phyloP scores from a whole-genome alignment of 1,140 invertebrate species.

The Ditylenchus dipsaci region DNA sequence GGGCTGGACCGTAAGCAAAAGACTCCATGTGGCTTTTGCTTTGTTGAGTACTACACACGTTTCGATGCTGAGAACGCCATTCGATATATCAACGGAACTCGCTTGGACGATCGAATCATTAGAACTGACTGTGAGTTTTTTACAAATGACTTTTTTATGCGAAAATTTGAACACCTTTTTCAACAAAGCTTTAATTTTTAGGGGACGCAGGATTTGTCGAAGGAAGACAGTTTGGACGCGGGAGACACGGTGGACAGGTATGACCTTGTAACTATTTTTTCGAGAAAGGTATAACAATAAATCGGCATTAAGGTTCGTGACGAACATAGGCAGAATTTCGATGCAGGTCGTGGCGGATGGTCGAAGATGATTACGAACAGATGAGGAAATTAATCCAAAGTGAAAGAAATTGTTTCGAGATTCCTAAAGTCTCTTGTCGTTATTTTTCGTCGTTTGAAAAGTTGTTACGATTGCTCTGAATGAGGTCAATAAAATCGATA shows the following conservation, averaged over 20 bases:
- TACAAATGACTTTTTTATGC: too few species aligned
- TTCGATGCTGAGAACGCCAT: slow-evolving; percentile 86
- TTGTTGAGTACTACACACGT: slow-evolving; percentile 88
- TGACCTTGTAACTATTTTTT: slow-evolving; percentile 9
- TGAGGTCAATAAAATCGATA: too few species aligned
- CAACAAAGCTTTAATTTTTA: too few species aligned
- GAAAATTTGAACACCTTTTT: too few species aligned
- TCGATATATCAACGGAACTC: slow-evolving; percentile 91
- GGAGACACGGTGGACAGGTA: slow-evolving; percentile 96
- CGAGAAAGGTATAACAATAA: too few species aligned
- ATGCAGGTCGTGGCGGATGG: slow-evolving; percentile 86
- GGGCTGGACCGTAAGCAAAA: slow-evolving; percentile 95
- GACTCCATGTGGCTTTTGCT: slow-evolving; percentile 98
- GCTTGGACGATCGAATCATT: slow-evolving; percentile 92
- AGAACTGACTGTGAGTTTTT: slow-evolving; percentile 76
- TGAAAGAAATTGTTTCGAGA: too few species aligned
- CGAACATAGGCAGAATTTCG: slow-evolving; percentile 94
- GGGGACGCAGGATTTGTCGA: slow-evolving; percentile 92
- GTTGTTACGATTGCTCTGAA: too few species aligned
- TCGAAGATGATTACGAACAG: slow-evolving; percentile 24
- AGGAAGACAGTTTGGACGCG: slow-evolving; percentile 93
- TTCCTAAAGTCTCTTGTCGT: too few species aligned
- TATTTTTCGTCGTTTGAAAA: too few species aligned
- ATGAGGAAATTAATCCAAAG: neutral
- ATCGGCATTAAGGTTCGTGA: slow-evolving; percentile 74